Base-by-base conservation (phyloP, 2,113 vertebrate genomes). In the Prinia subflava region DNA sequence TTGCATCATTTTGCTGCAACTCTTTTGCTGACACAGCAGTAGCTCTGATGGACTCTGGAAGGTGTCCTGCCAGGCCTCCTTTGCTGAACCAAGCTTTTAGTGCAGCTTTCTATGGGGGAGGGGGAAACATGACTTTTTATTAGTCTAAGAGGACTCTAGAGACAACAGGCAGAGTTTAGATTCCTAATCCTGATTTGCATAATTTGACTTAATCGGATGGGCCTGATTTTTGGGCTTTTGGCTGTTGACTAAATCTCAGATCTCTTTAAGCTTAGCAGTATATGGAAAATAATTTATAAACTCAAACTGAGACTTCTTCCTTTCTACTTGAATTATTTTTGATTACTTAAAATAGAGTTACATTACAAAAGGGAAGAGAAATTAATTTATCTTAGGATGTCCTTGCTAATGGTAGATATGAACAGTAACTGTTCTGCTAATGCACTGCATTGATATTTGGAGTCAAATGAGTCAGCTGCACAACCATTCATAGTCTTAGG, bases 201-300 rank as follows among this genome's bases (percentile, higher is more conserved):
- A 96, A 95, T 95, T 92, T 96, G 92, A 94, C 89, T 89, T 59
- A 96, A 95, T 96, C 0, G 6, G 75, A 94, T 91, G 59, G 68
- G 33, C 53, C 60, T 86, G 6, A 35, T 77, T 92, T 95, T 94
- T 65, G 28, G 46, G 52, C 31, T 96, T 92, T 93, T 64, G 52
- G 31, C 47, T 94, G 33, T 42, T 77, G 80, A 84, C 74, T 84
- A 86, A 82, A 84, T 93, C 39, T 91, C 30, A 19, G 30, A 60
- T 64, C 62, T 90, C 79, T 76, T 89, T 92, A 80, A 91, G 79
- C 41, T n/a, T 88, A 56, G 44, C 44, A 79, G 23, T 62, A 16
- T 41, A 37, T 41, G 22, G 35, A 74, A 94, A 78, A 31, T 46
- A 88, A 24, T 90, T 85, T 80, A 60, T 81, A 75, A 73, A 70